Conservation (phyloP, 2,113 vertebrate genomes). For the Nesoenas mayeri region DNA sequence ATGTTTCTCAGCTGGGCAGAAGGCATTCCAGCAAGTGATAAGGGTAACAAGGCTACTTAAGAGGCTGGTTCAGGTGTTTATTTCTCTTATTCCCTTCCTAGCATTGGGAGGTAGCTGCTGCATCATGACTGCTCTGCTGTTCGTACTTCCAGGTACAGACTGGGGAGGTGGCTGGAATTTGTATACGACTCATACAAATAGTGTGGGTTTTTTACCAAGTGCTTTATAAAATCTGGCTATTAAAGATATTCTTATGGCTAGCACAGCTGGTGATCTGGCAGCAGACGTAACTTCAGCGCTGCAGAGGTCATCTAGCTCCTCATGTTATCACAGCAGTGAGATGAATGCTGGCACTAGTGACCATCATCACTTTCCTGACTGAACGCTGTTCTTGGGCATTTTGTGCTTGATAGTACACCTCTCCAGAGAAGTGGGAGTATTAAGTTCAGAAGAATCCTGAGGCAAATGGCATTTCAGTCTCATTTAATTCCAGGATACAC, state of each 20-base stretch:
- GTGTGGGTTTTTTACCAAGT: neutral
- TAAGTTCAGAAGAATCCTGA: neutral
- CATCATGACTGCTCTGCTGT: rapidly evolving
- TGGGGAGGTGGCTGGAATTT: neutral
- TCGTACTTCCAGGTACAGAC: neutral
- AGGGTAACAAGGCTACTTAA: neutral
- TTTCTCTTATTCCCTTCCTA: neutral
- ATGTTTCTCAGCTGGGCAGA: constrained; percentile 2
- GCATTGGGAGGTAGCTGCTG: neutral
- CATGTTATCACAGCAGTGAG: neutral
- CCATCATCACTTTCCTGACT: neutral
- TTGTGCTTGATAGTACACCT: neutral
- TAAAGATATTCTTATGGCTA: neutral
- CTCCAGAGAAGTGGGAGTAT: neutral
- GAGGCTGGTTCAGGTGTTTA: neutral
- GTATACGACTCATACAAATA: neutral
- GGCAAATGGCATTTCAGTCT: neutral
- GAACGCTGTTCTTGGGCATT: neutral
- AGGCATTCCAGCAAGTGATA: neutral
- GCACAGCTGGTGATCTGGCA: neutral
- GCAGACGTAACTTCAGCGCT: neutral
- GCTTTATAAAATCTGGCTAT: neutral
- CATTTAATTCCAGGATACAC: neutral
- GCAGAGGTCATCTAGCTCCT: neutral
- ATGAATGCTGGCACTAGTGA: neutral